Evolutionary conservation across 53 echinoderm and acorn worm genomes (phyloP).

Genomic region (Apostichopus leukothele): DNA sequence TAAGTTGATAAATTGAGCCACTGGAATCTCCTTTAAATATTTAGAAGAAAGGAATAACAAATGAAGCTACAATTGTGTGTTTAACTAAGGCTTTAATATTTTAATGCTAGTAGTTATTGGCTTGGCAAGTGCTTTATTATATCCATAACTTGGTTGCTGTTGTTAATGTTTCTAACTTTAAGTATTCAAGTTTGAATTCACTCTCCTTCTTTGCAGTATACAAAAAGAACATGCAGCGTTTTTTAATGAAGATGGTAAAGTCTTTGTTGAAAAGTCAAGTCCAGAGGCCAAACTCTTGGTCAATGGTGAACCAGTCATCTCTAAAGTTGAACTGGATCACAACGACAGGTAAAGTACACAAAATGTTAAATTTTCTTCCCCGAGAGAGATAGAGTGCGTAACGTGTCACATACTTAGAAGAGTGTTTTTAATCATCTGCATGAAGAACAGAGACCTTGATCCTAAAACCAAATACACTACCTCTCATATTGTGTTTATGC

Average conservation of each 20-base stretch:
- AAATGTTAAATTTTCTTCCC: no score
- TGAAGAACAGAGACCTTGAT: no score
- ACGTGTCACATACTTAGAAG: no score
- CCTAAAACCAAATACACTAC: no score
- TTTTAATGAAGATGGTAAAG: conserved; percentile 65
- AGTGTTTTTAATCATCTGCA: no score
- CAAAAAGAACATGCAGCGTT: conserved; percentile 86
- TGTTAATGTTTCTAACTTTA: not conserved
- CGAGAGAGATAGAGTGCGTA: no score
- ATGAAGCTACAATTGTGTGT: no score
- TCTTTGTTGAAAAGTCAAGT: conserved; percentile 80
- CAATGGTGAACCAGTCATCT: conserved; percentile 82
- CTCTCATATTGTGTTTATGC: no score
- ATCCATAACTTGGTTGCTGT: not conserved
- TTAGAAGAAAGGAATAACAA: no score
- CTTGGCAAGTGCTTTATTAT: not conserved
- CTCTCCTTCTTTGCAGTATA: conserved; percentile 59
- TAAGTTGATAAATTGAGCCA: no score
- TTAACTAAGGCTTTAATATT: no score
- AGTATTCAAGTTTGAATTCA: not conserved
- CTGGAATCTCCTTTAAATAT: no score
- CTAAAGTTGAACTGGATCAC: conserved; percentile 83
- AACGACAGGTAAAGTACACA: conserved; percentile 78
- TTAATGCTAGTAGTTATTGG: not conserved
- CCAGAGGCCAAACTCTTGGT: conserved; percentile 84